These are phyloP conservation scores for Eueides isabella DNA, from an alignment of 1,140 invertebrate species.

Conservation along the genomic window DNA sequence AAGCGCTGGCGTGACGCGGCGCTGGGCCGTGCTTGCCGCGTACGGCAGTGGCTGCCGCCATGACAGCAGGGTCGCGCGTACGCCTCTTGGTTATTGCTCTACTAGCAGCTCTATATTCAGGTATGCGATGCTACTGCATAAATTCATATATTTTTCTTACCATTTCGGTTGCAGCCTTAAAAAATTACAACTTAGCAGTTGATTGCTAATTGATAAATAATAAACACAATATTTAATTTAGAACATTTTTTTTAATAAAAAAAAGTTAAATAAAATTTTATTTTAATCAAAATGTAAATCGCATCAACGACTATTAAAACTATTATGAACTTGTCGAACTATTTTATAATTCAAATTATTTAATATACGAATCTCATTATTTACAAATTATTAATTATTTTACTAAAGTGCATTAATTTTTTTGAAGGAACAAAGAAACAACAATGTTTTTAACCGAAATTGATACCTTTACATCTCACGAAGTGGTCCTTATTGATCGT, in stretches of 20 bases:
- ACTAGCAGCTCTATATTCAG: constrained; percentile 70
- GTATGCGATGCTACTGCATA: constrained; percentile 44
- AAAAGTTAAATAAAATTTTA: neutral
- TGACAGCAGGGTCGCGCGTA: constrained; percentile 69
- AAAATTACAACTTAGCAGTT: neutral
- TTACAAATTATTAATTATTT: no score
- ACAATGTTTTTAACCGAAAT: neutral
- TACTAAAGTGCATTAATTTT: neutral
- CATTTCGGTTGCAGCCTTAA: neutral
- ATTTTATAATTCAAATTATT: no score
- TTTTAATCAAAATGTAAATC: neutral
- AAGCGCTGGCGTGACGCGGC: constrained; percentile 35
- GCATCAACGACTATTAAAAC: neutral
- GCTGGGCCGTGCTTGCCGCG: constrained; percentile 34
- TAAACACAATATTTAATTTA: neutral
- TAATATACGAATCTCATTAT: no score
- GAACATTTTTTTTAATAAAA: neutral
- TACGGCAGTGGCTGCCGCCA: constrained; percentile 67
- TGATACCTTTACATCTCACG: constrained; percentile 40
- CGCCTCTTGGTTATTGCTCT: constrained; percentile 56
- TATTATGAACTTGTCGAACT: neutral
- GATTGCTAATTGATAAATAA: neutral
- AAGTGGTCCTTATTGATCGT: constrained; percentile 60
- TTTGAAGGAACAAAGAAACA: neutral
- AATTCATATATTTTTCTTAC: neutral